Base-by-base conservation (phyloP, 2,888 invertebrate genomes). In the Harpalus rubripes region DNA sequence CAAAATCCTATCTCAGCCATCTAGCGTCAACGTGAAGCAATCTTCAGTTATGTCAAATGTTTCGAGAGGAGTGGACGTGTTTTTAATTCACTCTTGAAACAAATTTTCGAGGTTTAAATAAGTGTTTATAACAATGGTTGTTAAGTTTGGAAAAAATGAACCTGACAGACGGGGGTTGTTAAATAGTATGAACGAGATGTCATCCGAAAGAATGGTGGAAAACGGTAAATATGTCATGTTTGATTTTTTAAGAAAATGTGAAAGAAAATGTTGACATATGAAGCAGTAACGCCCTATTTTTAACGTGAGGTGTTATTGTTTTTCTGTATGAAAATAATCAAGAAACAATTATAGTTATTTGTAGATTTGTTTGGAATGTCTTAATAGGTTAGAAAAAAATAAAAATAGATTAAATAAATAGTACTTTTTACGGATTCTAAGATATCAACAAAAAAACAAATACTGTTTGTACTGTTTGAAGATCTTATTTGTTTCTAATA, bases 101-200 rank as follows among this genome's bases (percentile, higher is more conserved):
- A 74, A 52, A 44, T 44, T 74, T 72, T 44, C 44, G 16, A 16
- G 15, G 44, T 41, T 74, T 72, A 72, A 72, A 74, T 44, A 4
- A 74, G 72, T 74, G 72, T 74, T 74, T 44, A 16, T 52, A 44
- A 76, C 12, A 56, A 83, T 83, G 83, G 83, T 83, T 44, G 88
- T 88, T 74, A 87, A 88, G 63, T 88, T 88, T 78, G 87, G 87
- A 26, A 88, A 86, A 88, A 89, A 85, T 86, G 89, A 89, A 86
- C 87, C 87, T 44, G 89, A 88, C 85, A 88, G 88, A 86, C 87
- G 89, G 52, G 89, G 88, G 83, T 86, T 90, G 56, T 87, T 90
- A 59, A 88, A 88, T 72, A 89, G 89, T 86, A 87, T 88, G 86
- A 88, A 88, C 86, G 89, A 89, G 84, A 88, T 89, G 86, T 85